A percentile compares a stretch with the other conserved stretches of the same genome.
These are phyloP conservation scores for Entelurus aequoreus DNA, from an alignment of 2,113 vertebrate genomes.

Conservation along the genomic window DNA sequence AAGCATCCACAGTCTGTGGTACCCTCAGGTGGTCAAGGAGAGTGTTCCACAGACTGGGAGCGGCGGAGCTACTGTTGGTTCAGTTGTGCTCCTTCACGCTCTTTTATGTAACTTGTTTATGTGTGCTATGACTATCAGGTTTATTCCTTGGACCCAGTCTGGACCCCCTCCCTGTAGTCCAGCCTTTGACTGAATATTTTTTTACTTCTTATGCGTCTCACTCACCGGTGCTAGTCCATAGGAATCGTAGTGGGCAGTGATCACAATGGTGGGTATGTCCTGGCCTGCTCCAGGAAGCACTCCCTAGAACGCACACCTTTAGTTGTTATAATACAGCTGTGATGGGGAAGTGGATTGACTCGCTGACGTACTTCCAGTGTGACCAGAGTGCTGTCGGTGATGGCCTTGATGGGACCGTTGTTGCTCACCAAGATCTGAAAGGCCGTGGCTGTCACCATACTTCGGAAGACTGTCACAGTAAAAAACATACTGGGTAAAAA, in stretches of 20 bases:
- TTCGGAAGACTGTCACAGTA: conserved; percentile 64
- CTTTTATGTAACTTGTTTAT: no score
- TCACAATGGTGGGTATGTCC: conserved; percentile 69
- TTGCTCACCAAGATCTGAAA: conserved; percentile 76
- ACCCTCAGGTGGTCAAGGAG: no score
- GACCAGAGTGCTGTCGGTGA: conserved; percentile 59
- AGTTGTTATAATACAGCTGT: neutral
- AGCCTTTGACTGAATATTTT: no score
- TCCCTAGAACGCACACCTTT: conserved; percentile 55
- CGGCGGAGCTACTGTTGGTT: no score
- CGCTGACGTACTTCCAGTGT: conserved; percentile 69
- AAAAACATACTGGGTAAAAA: neutral
- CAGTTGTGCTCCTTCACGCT: no score
- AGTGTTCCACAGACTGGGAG: no score
- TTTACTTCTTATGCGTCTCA: neutral
- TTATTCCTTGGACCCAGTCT: no score
- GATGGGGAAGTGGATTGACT: neutral
- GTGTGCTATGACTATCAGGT: no score
- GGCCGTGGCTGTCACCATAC: conserved; percentile 71
- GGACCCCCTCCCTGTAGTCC: no score
- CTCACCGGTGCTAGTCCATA: conserved; percentile 74
- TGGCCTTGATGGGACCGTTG: conserved; percentile 63
- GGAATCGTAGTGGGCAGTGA: conserved; percentile 76
- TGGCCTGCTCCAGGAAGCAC: conserved; percentile 64
- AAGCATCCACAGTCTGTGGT: no score